phyloP scores from a whole-genome alignment of 2,888 invertebrate species.

The Phymatocera aterrima region DNA sequence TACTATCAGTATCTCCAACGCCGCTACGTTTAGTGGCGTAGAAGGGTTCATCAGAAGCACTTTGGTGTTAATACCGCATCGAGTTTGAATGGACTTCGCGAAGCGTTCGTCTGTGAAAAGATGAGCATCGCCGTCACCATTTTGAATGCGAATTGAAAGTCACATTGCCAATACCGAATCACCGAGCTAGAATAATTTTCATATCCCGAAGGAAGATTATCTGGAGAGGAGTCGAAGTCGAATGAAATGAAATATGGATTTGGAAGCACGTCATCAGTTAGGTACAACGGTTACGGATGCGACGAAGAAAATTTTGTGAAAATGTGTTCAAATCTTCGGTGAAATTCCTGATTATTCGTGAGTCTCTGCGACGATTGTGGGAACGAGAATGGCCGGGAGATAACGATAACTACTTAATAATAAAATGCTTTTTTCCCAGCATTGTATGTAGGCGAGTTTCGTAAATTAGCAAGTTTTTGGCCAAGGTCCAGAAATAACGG shows the following conservation, averaged over 20 bases:
- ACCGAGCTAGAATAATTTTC: slow-evolving; percentile 27
- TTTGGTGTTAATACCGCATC: neutral
- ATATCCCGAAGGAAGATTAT: slow-evolving; percentile 17
- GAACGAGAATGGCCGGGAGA: slow-evolving; percentile 19
- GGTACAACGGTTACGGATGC: slow-evolving; percentile 22
- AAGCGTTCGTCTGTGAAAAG: slow-evolving; percentile 19
- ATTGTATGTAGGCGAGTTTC: neutral
- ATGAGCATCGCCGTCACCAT: neutral
- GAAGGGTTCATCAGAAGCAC: slow-evolving; percentile 23
- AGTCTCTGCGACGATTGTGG: neutral
- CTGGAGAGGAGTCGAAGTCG: slow-evolving; percentile 1
- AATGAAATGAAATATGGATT: slow-evolving; percentile 3
- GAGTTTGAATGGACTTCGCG: slow-evolving; percentile 3
- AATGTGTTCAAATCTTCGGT: slow-evolving; percentile 9
- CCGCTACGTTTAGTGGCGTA: neutral
- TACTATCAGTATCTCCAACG: neutral
- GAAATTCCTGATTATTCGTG: neutral
- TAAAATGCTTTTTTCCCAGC: slow-evolving; percentile 25
- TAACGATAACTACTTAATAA: slow-evolving; percentile 40
- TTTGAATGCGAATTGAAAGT: slow-evolving; percentile 21
- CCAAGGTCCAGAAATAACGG: slow-evolving; percentile 14
- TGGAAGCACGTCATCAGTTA: neutral
- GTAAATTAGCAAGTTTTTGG: neutral
- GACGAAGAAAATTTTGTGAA: neutral
- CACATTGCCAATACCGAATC: slow-evolving; percentile 26